These are phyloP conservation scores for Gallinago stenura DNA, from an alignment of 2,797 vertebrate species.

Conservation along the genomic window DNA sequence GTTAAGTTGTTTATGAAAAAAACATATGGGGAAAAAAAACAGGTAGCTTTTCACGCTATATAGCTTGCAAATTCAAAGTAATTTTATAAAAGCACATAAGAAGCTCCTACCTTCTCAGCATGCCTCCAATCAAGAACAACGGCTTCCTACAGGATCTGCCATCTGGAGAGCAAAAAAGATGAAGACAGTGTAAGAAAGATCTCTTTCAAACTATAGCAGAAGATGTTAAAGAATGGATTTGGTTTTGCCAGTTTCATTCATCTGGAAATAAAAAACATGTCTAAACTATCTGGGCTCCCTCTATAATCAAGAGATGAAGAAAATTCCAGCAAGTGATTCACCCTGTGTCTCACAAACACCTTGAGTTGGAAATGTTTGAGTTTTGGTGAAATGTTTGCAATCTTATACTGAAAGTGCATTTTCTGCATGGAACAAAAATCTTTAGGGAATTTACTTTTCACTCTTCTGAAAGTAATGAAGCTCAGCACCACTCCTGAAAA, in stretches of 20 bases:
- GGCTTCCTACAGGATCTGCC: neutral
- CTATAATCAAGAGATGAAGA: neutral
- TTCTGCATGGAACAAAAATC: neutral
- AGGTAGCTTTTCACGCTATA: neutral
- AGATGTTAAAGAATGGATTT: neutral
- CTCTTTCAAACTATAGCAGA: neutral
- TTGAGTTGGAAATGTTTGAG: neutral
- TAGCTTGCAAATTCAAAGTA: neutral
- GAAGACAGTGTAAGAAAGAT: neutral
- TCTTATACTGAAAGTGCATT: neutral
- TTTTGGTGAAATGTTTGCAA: neutral
- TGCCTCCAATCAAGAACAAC: neutral
- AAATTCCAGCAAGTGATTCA: neutral
- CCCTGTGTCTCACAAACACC: neutral
- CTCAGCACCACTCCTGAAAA: neutral
- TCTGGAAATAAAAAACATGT: neutral
- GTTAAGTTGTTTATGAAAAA: neutral
- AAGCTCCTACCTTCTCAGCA: neutral
- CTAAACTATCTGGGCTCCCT: neutral
- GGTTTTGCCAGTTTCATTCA: neutral
- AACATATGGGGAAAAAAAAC: fast-evolving
- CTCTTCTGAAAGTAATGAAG: neutral
- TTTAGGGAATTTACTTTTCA: neutral
- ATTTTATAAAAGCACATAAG: neutral
- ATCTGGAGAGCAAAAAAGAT: neutral